A percentile compares a stretch with the other conserved stretches of the same genome.
Conservation (phyloP, 2,888 invertebrate species). For the Brachyopa scutellaris region DNA sequence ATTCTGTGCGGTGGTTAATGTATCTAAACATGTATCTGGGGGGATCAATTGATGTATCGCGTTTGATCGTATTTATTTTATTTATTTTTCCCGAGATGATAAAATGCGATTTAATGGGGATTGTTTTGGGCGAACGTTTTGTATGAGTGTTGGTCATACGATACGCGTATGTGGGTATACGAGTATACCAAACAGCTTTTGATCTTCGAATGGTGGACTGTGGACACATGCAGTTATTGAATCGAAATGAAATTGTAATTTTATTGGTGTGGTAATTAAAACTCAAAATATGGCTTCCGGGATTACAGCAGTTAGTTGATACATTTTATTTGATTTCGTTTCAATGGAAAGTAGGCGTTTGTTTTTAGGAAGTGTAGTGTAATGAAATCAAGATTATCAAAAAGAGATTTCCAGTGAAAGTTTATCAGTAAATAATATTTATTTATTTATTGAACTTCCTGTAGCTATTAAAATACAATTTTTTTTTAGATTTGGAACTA, state of each 20-base stretch:
- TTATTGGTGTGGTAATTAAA: constrained; percentile 66
- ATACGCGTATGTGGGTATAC: constrained; percentile 11
- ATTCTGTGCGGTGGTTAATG: constrained; percentile 47
- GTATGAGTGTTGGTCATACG: too few relatives aligned
- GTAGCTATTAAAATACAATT: too few relatives aligned
- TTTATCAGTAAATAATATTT: too few relatives aligned
- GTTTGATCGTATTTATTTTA: constrained; percentile 70
- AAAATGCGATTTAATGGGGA: constrained; percentile 67
- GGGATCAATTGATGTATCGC: constrained; percentile 67
- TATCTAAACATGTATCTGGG: constrained; percentile 71
- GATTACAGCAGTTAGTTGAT: constrained; percentile 47
- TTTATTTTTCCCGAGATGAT: constrained; percentile 62
- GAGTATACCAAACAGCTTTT: constrained; percentile 36
- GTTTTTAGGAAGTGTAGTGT: constrained; percentile 28
- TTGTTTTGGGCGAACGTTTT: constrained; percentile 26
- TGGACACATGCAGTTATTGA: constrained; percentile 43
- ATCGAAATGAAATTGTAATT: constrained; percentile 53
- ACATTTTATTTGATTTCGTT: constrained; percentile 47
- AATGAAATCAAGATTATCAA: too few relatives aligned
- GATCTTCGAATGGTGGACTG: constrained; percentile 31
- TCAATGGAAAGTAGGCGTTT: constrained; percentile 40
- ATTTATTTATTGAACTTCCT: too few relatives aligned
- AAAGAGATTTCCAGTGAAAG: too few relatives aligned
- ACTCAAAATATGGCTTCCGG: constrained; percentile 67
- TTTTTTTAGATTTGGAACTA: too few relatives aligned